Conservation (phyloP, 2,888 invertebrate genomes). For the Yponomeuta evonymella region DNA sequence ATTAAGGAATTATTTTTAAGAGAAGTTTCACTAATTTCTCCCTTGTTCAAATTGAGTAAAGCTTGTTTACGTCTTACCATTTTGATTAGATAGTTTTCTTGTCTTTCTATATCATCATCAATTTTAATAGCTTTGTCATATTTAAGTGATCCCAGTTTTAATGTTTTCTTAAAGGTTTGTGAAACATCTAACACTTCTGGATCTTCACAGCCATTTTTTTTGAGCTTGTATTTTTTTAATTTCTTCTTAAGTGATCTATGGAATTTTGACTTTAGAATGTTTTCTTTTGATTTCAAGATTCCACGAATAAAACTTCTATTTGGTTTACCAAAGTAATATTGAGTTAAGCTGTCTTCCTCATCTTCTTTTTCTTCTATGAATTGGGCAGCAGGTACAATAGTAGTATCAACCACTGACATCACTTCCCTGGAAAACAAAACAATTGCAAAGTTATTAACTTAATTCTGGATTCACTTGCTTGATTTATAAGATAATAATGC, state of each 20-base stretch:
- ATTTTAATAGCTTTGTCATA: slow-evolving; percentile 19
- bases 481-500: no score
- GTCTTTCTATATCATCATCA: slow-evolving; percentile 30
- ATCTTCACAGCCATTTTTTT: slow-evolving; percentile 61
- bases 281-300: slow-evolving; percentile 35
- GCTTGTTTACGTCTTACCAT: slow-evolving; percentile 46
- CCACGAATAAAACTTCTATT: not conserved
- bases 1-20: not conserved
- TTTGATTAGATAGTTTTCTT: slow-evolving; percentile 55
- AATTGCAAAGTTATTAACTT: not conserved
- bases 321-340: not conserved
- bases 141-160: slow-evolving; percentile 49
- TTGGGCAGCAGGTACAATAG: slow-evolving; percentile 16
- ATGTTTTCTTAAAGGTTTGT: slow-evolving; percentile 39
- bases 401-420: slow-evolving; percentile 48
- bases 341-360: slow-evolving; percentile 24
- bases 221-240: slow-evolving; percentile 58
- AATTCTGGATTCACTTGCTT: no score
- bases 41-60: slow-evolving; percentile 21
- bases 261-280: slow-evolving; percentile 45
- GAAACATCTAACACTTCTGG: slow-evolving; percentile 63
- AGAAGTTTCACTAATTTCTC: slow-evolving; percentile 14
- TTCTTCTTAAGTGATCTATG: slow-evolving; percentile 49
- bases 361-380: slow-evolving; percentile 23
- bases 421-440: slow-evolving; percentile 46